A percentile compares a stretch with the other conserved stretches of the same genome.
These are phyloP conservation scores for Zaprionus ghesquierei DNA, from an alignment of 1,140 invertebrate species.

Conservation along the genomic window DNA sequence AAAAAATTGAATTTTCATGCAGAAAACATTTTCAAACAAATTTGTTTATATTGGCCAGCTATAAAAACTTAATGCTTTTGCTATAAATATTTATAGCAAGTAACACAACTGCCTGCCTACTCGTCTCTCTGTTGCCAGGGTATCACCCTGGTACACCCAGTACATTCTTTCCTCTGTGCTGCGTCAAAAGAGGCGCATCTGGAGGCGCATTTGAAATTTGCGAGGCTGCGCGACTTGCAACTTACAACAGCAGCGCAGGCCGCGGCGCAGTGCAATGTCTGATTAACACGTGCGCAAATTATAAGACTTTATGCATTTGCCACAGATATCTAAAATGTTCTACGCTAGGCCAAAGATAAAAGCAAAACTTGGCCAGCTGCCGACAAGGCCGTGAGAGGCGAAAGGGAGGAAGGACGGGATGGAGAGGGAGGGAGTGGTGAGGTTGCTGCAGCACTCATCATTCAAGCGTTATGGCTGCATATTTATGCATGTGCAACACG, in stretches of 20 bases:
- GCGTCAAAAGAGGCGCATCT: neutral
- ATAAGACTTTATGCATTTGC: slow-evolving; percentile 81
- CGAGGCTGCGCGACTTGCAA: neutral
- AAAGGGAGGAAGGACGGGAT: neutral
- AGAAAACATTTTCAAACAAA: too few species aligned
- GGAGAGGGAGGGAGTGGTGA: neutral
- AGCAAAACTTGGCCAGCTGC: slow-evolving; percentile 67
- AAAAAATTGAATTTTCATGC: too few species aligned
- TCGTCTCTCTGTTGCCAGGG: neutral
- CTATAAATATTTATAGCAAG: too few species aligned
- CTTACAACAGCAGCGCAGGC: neutral
- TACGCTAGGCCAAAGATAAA: slow-evolving; percentile 59
- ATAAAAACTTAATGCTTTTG: too few species aligned
- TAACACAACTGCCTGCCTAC: neutral
- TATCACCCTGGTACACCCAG: neutral
- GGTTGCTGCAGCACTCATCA: slow-evolving; percentile 23
- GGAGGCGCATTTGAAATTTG: slow-evolving; percentile 1
- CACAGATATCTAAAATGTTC: slow-evolving; percentile 69
- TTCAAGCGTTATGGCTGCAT: slow-evolving; percentile 62
- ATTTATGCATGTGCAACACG: slow-evolving; percentile 71
- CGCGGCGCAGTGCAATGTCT: slow-evolving; percentile 65
- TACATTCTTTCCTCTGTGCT: neutral
- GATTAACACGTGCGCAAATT: slow-evolving; percentile 81
- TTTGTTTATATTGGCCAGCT: too few species aligned
- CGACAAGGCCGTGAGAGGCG: slow-evolving; percentile 25